Conservation (phyloP, 2,888 invertebrate species). For the Acheta domesticus region DNA sequence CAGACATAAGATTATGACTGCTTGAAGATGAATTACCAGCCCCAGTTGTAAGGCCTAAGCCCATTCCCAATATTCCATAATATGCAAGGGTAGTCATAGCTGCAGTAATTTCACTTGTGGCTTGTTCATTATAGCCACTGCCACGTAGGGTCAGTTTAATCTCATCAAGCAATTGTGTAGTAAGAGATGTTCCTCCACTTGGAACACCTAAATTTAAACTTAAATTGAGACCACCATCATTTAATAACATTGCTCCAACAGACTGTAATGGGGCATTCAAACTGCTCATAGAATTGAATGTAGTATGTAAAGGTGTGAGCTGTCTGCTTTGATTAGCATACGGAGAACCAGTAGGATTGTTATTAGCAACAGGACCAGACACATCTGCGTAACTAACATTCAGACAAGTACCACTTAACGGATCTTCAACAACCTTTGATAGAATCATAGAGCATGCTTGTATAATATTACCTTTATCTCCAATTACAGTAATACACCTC, state of each 20-base stretch:
- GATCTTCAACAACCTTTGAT: conserved; percentile 95
- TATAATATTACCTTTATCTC: conserved; percentile 86
- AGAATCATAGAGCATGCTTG: conserved; percentile 90
- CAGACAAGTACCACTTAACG: conserved; percentile 90
- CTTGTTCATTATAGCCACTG: conserved; percentile 86
- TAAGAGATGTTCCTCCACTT: conserved; percentile 68
- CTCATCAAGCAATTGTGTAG: conserved; percentile 81
- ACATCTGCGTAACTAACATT: conserved; percentile 97
- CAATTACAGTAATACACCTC: conserved; percentile 91
- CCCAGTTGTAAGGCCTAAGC: conserved; percentile 54
- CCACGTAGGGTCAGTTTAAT: conserved; percentile 85
- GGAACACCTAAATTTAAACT: conserved; percentile 63
- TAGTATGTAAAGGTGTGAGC: conserved; percentile 48
- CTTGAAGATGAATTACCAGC: conserved; percentile 39
- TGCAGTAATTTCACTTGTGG: conserved; percentile 81
- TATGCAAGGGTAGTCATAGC: conserved; percentile 90
- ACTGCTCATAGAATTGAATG: conserved; percentile 59
- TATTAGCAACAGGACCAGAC: conserved; percentile 91
- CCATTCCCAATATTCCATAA: conserved; percentile 71
- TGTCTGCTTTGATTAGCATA: conserved; percentile 63
- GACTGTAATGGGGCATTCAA: conserved; percentile 43
- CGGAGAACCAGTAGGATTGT: conserved; percentile 94
- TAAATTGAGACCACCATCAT: conserved; percentile 65
- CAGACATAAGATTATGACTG: conserved; percentile 36
- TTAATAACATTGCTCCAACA: conserved; percentile 59